Evolutionary conservation across 1,140 invertebrate species (phyloP).

Genomic region (Ridgeia piscesae): DNA sequence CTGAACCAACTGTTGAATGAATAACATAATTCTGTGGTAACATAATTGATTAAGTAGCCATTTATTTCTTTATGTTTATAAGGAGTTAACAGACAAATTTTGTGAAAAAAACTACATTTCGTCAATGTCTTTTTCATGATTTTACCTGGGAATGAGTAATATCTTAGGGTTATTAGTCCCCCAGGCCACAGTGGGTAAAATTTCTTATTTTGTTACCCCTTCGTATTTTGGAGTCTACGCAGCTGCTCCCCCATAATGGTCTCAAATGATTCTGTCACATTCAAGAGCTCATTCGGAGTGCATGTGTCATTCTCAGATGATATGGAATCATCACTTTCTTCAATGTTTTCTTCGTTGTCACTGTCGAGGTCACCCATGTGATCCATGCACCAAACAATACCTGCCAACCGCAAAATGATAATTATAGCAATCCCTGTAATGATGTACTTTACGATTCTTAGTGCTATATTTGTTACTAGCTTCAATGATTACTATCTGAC

Average conservation of each 20-base stretch:
- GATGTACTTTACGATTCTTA: not conserved
- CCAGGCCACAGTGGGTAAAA: too few relatives aligned
- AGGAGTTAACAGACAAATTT: too few relatives aligned
- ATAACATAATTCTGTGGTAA: too few relatives aligned
- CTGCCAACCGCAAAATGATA: constrained; percentile 16
- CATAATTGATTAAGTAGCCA: too few relatives aligned
- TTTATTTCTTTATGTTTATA: too few relatives aligned
- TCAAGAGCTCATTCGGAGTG: not conserved
- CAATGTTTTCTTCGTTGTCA: constrained; percentile 23
- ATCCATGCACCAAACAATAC: constrained; percentile 37
- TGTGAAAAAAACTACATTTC: too few relatives aligned
- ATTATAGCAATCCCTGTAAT: not conserved
- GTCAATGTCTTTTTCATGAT: too few relatives aligned
- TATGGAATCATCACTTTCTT: constrained; percentile 11
- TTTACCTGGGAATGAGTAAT: too few relatives aligned
- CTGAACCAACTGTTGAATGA: too few relatives aligned
- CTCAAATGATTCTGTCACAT: not conserved
- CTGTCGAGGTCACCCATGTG: constrained; percentile 18
- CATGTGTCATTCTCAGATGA: not conserved
- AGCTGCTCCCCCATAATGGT: not conserved
- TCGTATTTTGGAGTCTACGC: not conserved
- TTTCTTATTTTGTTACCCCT: too few relatives aligned
- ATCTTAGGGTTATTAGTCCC: too few relatives aligned
- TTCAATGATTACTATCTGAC: too few relatives aligned
- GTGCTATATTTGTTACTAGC: not conserved